Conservation (phyloP, 2,113 vertebrate species). For the Eonycteris spelaea region DNA sequence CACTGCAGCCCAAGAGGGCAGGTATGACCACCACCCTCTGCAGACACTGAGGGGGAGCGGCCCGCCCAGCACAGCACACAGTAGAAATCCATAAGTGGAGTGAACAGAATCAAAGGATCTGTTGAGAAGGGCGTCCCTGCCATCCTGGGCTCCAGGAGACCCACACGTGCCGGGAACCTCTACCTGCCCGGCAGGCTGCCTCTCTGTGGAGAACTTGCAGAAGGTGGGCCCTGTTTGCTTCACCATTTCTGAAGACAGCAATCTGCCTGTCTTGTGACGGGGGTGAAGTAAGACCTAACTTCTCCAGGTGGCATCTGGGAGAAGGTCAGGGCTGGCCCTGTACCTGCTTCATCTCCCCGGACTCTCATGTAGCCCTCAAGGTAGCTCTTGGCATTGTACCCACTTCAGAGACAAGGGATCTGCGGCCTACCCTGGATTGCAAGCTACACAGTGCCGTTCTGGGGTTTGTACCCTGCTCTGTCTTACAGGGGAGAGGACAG, state of each 20-base stretch:
- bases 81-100: neutral
- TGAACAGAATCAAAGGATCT: rapidly evolving
- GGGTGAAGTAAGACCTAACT: neutral
- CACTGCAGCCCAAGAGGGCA: too few species aligned
- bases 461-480: neutral
- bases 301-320: neutral
- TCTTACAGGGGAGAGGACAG: neutral
- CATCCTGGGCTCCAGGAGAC: rapidly evolving
- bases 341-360: neutral
- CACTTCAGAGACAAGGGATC: neutral
- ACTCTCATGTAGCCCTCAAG: rapidly evolving
- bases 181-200: neutral
- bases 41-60: too few species aligned
- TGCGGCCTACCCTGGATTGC: neutral
- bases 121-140: rapidly evolving
- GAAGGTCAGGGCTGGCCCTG: neutral
- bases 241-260: neutral
- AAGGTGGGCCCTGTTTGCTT: neutral
- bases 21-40: neutral
- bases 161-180: neutral
- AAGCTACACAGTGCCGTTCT: neutral
- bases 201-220: neutral
- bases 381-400: neutral
- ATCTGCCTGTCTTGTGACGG: neutral
- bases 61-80: rapidly evolving